These are phyloP conservation scores for Terrapene triunguis DNA, from an alignment of 2,113 vertebrate genomes.

Conservation along the genomic window DNA sequence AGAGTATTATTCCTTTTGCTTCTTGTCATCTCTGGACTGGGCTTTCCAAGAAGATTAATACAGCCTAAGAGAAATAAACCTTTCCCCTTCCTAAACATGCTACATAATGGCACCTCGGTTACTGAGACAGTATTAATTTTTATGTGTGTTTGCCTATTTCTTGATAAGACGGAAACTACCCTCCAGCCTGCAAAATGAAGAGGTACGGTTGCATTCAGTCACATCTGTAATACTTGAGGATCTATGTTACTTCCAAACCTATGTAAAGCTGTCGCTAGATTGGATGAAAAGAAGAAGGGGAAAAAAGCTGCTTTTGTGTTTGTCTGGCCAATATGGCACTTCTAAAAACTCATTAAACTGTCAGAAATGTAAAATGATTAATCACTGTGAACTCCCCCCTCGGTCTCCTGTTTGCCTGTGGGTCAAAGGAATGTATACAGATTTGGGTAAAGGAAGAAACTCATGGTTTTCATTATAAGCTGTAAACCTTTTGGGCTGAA, in stretches of 20 bases:
- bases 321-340: conserved; percentile 43
- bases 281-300: not conserved
- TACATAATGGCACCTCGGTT: not conserved
- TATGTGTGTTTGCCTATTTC: not conserved
- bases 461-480: conserved; percentile 75
- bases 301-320: not conserved
- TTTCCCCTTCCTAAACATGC: not conserved
- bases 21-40: conserved; percentile 31
- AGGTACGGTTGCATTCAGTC: not conserved
- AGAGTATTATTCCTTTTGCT: conserved; percentile 57
- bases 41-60: conserved; percentile 62
- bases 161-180: not conserved
- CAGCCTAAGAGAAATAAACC: conserved; percentile 54
- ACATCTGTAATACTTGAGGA: not conserved
- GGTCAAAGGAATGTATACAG: conserved; percentile 71
- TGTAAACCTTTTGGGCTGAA: conserved; percentile 70
- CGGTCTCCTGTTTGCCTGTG: conserved; percentile 45
- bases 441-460: conserved; percentile 64
- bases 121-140: conserved; percentile 1
- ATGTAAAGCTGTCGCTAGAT: conserved; percentile 25
- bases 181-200: not conserved
- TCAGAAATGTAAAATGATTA: conserved; percentile 61
- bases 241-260: not conserved
- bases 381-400: conserved; percentile 38
- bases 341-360: conserved; percentile 67